A percentile compares a stretch with the other conserved stretches of the same genome.
Conservation (phyloP, 2,888 invertebrate species). For the Rhamphomyia laevipes region DNA sequence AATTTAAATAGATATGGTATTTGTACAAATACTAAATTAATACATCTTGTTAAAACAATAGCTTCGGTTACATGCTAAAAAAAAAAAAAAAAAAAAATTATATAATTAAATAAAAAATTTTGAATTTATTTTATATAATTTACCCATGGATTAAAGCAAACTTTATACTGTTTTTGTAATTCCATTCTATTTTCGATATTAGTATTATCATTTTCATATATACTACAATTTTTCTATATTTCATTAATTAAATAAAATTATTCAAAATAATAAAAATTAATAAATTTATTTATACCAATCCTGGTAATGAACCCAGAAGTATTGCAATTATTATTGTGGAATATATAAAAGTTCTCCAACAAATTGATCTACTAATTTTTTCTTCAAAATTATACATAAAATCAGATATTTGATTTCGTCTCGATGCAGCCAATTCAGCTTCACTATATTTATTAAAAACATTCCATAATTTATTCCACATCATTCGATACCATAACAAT, state of each 20-base stretch:
- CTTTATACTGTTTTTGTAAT: conserved; percentile 12
- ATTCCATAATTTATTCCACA: conserved; percentile 69
- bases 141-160: conserved; percentile 37
- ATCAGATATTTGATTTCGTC: conserved; percentile 41
- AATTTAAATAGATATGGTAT: conserved; percentile 76
- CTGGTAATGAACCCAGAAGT: conserved; percentile 51
- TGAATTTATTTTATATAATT: conserved; percentile 1
- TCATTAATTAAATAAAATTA: conserved; percentile 16
- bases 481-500: conserved; percentile 17
- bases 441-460: conserved; percentile 23
- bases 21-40: conserved; percentile 72
- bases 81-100: not conserved
- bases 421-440: conserved; percentile 14
- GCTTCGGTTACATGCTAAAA: conserved; percentile 41
- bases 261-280: too few species aligned
- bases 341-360: conserved; percentile 53
- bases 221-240: conserved; percentile 12
- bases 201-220: conserved; percentile 9
- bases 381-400: conserved; percentile 50
- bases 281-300: conserved; percentile 36
- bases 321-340: conserved; percentile 52
- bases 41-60: conserved; percentile 44
- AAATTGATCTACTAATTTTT: conserved; percentile 49
- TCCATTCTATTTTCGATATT: too few species aligned
- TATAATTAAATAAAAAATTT: conserved; percentile 2